Evolutionary conservation across 2,797 vertebrate genomes (phyloP), one percentile per base, ranked within the genome.

Genomic region (Mormyrus proboscirostris): DNA sequence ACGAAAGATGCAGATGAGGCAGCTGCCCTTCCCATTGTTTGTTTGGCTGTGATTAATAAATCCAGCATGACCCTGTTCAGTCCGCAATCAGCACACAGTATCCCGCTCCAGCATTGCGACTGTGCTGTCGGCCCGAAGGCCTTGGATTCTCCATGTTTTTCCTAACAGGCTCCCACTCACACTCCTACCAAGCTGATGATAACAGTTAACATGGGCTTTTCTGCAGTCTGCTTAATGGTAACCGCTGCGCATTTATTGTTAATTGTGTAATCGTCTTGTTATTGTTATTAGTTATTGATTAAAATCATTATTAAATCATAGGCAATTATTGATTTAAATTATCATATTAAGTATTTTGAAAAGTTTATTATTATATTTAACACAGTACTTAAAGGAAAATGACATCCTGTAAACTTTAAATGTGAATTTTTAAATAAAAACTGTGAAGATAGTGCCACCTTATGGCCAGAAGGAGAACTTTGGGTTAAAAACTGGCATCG

Each of bases 371-470:
- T 12, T 33, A 69, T 69, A 14, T 69, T 33, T 69, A 69, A 69
- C 62, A 33, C 14, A 33, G 25, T 69, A 44, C 50, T 57, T 89
- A 38, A 29, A 53, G 41, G 47, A 89, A 87, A 89, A 89, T 89
- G 83, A 29, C 65, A 86, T 57, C 55, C 47, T 38, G 25, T 41
- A 50, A 47, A 49, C 22, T 86, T 29, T 51, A 19, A 16, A 47
- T 0, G 16, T 83, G 29, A 41, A 1, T 65, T 53, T 55, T 33
- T 16, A 73, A 38, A 29, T 59, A 38, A 69, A 69, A 86, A 29
- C 41, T 92, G n/a, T 73, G 84, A 90, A 4, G 89, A 87, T 65
- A 84, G 86, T 88, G 90, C 89, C 91, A 90, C 79, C 85, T 89
- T 62, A 88, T 90, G 88, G 91, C 59, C 50, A 62, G 49, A 73